Evolutionary conservation across 2,113 vertebrate species (phyloP).

Genomic region (Ginglymostoma cirratum): DNA sequence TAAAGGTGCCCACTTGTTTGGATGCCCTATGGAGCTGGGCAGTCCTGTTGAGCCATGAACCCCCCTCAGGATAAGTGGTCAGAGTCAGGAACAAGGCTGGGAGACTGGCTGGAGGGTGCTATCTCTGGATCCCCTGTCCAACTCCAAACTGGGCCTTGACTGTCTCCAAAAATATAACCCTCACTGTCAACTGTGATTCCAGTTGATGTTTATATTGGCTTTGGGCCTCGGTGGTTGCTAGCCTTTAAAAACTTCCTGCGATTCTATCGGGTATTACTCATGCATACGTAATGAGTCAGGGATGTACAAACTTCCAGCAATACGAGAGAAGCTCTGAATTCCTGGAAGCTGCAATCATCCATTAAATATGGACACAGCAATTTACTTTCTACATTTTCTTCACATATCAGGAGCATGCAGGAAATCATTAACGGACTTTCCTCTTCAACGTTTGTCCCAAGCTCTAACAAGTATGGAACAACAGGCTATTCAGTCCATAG

Average conservation of each 20-base stretch:
- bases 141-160: too few species aligned
- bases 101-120: too few species aligned
- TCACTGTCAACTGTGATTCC: too few species aligned
- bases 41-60: too few species aligned
- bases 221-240: not conserved
- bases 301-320: not conserved
- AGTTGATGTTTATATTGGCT: not conserved
- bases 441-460: not conserved
- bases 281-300: not conserved
- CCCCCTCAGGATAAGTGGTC: too few species aligned
- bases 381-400: constrained; percentile 2
- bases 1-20: not conserved
- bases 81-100: too few species aligned
- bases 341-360: not conserved
- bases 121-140: too few species aligned
- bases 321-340: not conserved
- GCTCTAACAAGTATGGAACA: not conserved
- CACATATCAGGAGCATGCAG: not conserved
- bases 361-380: not conserved
- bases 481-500: not conserved
- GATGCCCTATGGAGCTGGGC: too few species aligned
- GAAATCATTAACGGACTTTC: not conserved
- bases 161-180: not conserved
- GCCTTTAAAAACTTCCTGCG: not conserved
- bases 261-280: not conserved